A percentile compares a stretch with the other conserved stretches of the same genome.
These are phyloP conservation scores for Lindbergichthys nudifrons DNA, from an alignment of 2,797 vertebrate species.

Conservation along the genomic window DNA sequence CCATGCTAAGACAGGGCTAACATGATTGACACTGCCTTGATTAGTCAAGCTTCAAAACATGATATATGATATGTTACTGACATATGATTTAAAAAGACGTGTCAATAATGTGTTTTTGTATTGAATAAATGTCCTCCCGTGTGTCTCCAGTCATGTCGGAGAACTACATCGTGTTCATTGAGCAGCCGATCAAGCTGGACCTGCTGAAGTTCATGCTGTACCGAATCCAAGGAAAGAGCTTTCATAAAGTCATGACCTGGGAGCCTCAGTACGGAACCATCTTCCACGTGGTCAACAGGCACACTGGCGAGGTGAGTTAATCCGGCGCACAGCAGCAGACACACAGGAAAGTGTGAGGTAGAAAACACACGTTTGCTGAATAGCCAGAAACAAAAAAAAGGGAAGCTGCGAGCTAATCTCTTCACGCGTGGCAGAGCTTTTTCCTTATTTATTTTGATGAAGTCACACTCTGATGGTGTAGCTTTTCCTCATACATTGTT, in stretches of 20 bases:
- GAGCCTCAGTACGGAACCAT: slow-evolving; percentile 86
- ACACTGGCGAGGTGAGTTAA: slow-evolving; percentile 87
- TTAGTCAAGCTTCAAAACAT: not conserved
- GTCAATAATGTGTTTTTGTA: not conserved
- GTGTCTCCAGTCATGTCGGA: slow-evolving; percentile 89
- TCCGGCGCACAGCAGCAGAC: slow-evolving; percentile 6
- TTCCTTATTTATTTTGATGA: slow-evolving; percentile 72
- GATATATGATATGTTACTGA: not conserved
- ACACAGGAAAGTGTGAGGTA: not conserved
- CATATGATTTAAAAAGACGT: not conserved
- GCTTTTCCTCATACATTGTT: slow-evolving; percentile 63
- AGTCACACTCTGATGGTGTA: slow-evolving; percentile 64
- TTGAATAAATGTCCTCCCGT: slow-evolving; percentile 3
- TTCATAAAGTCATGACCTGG: slow-evolving; percentile 88
- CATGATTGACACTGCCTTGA: not conserved
- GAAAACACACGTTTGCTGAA: slow-evolving; percentile 34
- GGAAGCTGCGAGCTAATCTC: slow-evolving; percentile 62
- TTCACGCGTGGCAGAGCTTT: slow-evolving; percentile 51
- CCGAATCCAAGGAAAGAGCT: slow-evolving; percentile 84
- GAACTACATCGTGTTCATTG: slow-evolving; percentile 93
- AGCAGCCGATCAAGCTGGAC: slow-evolving; percentile 92
- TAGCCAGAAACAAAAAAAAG: slow-evolving; percentile 37
- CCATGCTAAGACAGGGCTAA: no score
- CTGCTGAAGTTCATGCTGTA: slow-evolving; percentile 87
- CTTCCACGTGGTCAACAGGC: slow-evolving; percentile 91